Base-by-base conservation (phyloP, 1,140 invertebrate genomes). In the Aphelenchoides fujianensis region DNA sequence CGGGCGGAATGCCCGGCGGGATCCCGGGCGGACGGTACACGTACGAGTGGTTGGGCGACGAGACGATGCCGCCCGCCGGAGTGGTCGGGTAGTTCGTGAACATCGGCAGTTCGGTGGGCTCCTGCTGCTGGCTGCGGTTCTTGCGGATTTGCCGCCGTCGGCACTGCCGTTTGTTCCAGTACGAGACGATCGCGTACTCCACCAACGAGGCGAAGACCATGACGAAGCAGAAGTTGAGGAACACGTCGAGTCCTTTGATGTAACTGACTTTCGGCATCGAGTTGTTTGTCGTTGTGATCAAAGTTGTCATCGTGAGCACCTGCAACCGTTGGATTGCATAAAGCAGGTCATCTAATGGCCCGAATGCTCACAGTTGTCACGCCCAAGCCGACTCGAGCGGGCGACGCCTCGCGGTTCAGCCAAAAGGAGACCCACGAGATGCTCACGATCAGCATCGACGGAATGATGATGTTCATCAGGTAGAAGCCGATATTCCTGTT, bases 391-490 rank as follows among this genome's bases (percentile, higher is more conserved):
- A 84, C 83, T 27, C 76, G 78, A 41, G 85, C 83, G 16, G 80
- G 85, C n/a, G 72, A 74, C 28, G 84, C 83, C 64, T 85, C 82
- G 53, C 86, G 73, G 69, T 86, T 85, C 19, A 87, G 72, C 86
- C 86, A 87, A 77, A 88, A 88, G 16, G 85, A 86, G n/a, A 97
- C 94, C 94, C 95, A 97, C 79, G 93, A 95, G 87, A 97, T 96
- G 87, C 96, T 95, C 86, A 98, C 95, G 87, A 98, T 97, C 85
- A 98, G 90, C 85, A 93, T 92, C 85, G 94, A 95, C 79, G 95
- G 95, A 88, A 97, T 95, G 89, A 97, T 97, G 86, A 97, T 97
- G 88, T 98, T 95, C 88, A 97, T 97, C 82, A 97, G 89, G 89
- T 98, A 97, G 89, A 97, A 97, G 82, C 95, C 95, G 91, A 97